Conservation (phyloP, 2,888 invertebrate species). For the Petrophora chlorosata region DNA sequence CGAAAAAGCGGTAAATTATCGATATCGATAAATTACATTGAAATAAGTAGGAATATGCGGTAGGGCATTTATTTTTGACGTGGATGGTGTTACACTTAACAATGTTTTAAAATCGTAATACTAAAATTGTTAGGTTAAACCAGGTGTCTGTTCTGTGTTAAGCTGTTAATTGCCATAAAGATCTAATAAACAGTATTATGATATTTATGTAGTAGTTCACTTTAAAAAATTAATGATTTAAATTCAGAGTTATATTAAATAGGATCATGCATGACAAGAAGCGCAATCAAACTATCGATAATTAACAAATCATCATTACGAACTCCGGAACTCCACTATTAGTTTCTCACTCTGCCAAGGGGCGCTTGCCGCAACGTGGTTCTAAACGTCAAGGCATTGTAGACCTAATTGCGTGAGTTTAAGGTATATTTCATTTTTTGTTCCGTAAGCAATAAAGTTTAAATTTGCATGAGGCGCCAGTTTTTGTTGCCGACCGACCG, state of each 20-base stretch:
- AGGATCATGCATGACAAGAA: too few species aligned
- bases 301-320: background rate
- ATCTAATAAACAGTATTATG: too few species aligned
- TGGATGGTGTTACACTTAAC: too few species aligned
- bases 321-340: conserved; percentile 9
- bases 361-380: background rate
- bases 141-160: too few species aligned
- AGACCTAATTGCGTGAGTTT: accelerated
- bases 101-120: too few species aligned
- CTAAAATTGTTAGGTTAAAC: too few species aligned
- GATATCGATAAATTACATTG: conserved; percentile 36
- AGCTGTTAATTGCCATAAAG: too few species aligned
- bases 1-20: conserved; percentile 25
- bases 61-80: background rate
- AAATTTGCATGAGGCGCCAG: conserved; percentile 42
- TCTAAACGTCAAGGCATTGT: background rate
- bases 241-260: too few species aligned
- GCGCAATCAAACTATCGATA: background rate
- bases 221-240: too few species aligned
- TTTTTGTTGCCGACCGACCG: conserved; percentile 54
- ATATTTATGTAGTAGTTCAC: too few species aligned
- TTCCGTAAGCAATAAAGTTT: conserved; percentile 35
- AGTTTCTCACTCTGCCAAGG: conserved; percentile 2
- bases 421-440: conserved; percentile 8
- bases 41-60: background rate